Conservation (phyloP, 2,888 invertebrate genomes). For the Dryomyza anilis region DNA sequence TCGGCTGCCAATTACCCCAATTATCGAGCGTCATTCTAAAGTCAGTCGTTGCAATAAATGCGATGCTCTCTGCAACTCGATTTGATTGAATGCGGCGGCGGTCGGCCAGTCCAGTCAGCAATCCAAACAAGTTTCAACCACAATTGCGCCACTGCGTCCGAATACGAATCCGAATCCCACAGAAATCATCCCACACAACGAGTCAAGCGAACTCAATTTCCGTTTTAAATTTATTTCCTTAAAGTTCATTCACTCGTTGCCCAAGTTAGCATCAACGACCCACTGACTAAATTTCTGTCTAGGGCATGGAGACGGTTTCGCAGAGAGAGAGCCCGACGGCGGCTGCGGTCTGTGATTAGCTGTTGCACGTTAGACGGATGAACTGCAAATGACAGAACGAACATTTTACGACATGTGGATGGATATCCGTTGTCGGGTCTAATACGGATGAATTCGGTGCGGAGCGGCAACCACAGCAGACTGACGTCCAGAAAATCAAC, state of each 20-base stretch:
- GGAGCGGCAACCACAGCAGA: neutral
- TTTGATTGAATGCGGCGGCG: neutral
- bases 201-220: neutral
- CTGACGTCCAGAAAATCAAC: neutral
- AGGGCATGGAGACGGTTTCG: too few species aligned
- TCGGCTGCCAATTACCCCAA: neutral
- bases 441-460: slow-evolving; percentile 1
- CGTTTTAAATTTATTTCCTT: slow-evolving; percentile 15
- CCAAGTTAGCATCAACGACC: neutral
- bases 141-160: too few species aligned
- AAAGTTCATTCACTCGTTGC: slow-evolving; percentile 18
- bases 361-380: neutral
- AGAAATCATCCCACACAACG: neutral
- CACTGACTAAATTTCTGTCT: too few species aligned
- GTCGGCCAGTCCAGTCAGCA: neutral
- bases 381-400: slow-evolving; percentile 10
- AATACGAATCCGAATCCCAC: too few species aligned
- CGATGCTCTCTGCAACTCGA: neutral
- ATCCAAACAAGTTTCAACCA: neutral
- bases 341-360: too few species aligned
- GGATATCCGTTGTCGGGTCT: slow-evolving; percentile 29
- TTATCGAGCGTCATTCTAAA: neutral
- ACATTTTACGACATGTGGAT: slow-evolving; percentile 43
- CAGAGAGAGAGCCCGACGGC: too few species aligned
- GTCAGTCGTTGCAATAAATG: neutral